Conservation (phyloP, 2,113 vertebrate species). For the Collichthys lucidus region DNA sequence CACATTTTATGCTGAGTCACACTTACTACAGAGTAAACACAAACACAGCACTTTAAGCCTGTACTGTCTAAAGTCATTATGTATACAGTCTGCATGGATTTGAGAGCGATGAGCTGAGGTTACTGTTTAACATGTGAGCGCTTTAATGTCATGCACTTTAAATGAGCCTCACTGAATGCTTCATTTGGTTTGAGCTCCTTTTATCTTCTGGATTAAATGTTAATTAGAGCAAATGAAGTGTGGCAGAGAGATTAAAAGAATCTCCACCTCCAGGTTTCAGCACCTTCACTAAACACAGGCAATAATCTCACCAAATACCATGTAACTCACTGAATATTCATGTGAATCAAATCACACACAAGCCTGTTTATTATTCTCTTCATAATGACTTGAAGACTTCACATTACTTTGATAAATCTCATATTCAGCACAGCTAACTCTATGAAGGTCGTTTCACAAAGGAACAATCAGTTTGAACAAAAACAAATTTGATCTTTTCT, state of each 20-base stretch:
- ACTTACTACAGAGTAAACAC: not conserved
- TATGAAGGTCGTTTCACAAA: too few species aligned
- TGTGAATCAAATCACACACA: not conserved
- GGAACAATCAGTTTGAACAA: too few species aligned
- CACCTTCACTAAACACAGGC: not conserved
- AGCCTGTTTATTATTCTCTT: not conserved
- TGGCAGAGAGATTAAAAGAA: constrained; percentile 43
- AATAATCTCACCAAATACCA: constrained; percentile 1
- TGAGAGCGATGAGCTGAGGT: not conserved
- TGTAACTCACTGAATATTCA: not conserved
- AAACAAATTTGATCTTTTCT: too few species aligned
- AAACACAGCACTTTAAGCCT: not conserved
- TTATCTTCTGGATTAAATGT: constrained; percentile 40
- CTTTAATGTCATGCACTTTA: not conserved
- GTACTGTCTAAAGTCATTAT: not conserved
- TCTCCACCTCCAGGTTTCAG: constrained; percentile 28
- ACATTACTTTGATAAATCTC: not conserved
- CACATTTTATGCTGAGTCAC: not conserved
- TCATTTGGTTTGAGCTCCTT: constrained; percentile 44
- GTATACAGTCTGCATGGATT: not conserved
- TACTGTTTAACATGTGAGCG: not conserved
- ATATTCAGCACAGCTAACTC: not conserved
- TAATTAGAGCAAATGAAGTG: constrained; percentile 54
- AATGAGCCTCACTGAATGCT: constrained; percentile 32
- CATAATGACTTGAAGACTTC: not conserved